phyloP scores from a whole-genome alignment of 2,888 invertebrate genomes.

The Harpalus rufipes region DNA sequence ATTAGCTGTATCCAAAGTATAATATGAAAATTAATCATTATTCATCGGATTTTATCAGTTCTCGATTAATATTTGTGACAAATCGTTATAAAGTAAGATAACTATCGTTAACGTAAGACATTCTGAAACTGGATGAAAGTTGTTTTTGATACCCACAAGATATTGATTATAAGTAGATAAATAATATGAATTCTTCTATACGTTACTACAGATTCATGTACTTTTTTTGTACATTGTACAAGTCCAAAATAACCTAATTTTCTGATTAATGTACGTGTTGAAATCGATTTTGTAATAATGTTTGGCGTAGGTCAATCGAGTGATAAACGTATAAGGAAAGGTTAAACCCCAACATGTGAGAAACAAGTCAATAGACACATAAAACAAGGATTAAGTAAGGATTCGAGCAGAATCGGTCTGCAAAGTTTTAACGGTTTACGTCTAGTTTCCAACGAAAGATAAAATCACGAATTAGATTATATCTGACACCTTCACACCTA shows the following conservation, averaged over 20 bases:
- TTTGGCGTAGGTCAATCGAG: background rate
- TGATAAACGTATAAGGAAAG: background rate
- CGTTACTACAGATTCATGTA: too few species aligned
- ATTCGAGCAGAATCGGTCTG: background rate
- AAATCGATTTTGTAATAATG: background rate
- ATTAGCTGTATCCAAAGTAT: too few species aligned
- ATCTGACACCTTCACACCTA: background rate
- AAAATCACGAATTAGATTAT: constrained; percentile 7
- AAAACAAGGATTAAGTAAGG: constrained; percentile 17
- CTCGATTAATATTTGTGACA: too few species aligned
- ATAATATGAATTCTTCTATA: too few species aligned
- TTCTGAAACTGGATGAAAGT: too few species aligned
- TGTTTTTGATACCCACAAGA: too few species aligned
- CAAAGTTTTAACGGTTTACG: constrained; percentile 32
- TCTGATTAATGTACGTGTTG: background rate
- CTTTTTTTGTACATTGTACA: too few species aligned
- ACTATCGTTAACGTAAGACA: too few species aligned
- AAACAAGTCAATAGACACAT: constrained; percentile 10
- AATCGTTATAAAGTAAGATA: too few species aligned
- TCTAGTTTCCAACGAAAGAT: constrained; percentile 21
- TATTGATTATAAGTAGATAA: too few species aligned
- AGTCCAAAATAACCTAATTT: background rate
- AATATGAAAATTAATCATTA: too few species aligned
- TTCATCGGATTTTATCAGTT: too few species aligned
- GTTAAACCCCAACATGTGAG: constrained; percentile 14